Conservation (phyloP, 1,140 invertebrate species). For the Lepidotrigona ventralis region DNA sequence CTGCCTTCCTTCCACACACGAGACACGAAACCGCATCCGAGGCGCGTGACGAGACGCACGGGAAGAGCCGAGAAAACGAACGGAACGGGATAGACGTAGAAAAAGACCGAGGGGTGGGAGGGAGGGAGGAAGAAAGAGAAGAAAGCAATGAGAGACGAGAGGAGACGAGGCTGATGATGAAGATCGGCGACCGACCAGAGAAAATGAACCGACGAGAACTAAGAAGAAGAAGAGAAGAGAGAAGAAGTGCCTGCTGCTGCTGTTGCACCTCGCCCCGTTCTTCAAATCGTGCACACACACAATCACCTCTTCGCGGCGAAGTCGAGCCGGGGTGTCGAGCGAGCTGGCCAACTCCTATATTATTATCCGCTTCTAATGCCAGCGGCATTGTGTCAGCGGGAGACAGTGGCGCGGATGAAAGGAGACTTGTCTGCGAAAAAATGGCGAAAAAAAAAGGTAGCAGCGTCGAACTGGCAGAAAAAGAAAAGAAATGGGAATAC, state of each 20-base stretch:
- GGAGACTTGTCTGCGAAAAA: conserved; percentile 63
- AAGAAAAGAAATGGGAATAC: neutral
- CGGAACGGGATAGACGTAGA: neutral
- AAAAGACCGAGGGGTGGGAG: neutral
- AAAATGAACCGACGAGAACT: conserved; percentile 21
- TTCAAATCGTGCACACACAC: conserved; percentile 30
- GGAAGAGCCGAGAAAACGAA: conserved; percentile 45
- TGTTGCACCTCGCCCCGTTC: conserved; percentile 5
- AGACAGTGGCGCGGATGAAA: conserved; percentile 55
- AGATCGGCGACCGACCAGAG: conserved; percentile 7
- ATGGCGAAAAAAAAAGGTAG: conserved; percentile 50
- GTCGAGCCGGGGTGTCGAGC: conserved; percentile 42
- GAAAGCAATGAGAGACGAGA: neutral
- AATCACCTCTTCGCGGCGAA: conserved; percentile 36
- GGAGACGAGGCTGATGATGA: conserved; percentile 16
- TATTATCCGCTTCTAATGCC: conserved; percentile 58
- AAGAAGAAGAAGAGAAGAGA: neutral
- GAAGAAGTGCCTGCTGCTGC: too few species aligned
- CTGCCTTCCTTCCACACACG: conserved; percentile 38
- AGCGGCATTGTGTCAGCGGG: conserved; percentile 47
- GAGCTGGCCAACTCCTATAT: conserved; percentile 45
- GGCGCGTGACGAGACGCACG: conserved; percentile 48
- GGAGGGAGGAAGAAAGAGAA: neutral
- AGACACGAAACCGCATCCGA: conserved; percentile 52
- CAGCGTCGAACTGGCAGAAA: neutral